Evolutionary conservation across 2,797 vertebrate genomes (phyloP).

Genomic region (Hypotaenidia okinawae): DNA sequence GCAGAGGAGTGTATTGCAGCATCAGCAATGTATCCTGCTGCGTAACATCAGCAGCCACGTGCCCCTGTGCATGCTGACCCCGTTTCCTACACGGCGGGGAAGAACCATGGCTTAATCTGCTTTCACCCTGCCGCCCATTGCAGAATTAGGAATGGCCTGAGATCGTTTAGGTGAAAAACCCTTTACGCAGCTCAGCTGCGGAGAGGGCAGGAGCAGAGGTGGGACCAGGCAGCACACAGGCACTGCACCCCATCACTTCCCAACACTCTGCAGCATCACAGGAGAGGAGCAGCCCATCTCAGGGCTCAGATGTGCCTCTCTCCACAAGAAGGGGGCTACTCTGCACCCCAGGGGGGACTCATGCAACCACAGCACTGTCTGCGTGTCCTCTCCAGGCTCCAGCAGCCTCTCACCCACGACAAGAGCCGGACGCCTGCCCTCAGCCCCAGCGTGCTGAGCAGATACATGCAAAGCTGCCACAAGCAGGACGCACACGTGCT

Average conservation of each 20-base stretch:
- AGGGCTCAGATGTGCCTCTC: background rate
- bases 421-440: accelerated
- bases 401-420: background rate
- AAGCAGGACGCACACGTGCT: accelerated
- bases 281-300: background rate
- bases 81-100: background rate
- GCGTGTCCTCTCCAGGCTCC: background rate
- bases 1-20: background rate
- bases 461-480: accelerated
- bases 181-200: background rate
- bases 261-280: background rate
- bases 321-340: background rate
- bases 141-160: background rate
- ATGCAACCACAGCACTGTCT: background rate
- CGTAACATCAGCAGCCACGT: background rate
- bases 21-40: background rate
- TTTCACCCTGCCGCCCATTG: background rate
- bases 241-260: accelerated
- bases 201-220: background rate
- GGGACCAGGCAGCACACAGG: accelerated
- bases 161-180: background rate
- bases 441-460: background rate
- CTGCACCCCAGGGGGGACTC: background rate
- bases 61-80: background rate
- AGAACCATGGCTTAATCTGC: background rate